These are phyloP conservation scores for Tenebrosternarchus preto DNA, from an alignment of 2,113 vertebrate species.

Conservation along the genomic window DNA sequence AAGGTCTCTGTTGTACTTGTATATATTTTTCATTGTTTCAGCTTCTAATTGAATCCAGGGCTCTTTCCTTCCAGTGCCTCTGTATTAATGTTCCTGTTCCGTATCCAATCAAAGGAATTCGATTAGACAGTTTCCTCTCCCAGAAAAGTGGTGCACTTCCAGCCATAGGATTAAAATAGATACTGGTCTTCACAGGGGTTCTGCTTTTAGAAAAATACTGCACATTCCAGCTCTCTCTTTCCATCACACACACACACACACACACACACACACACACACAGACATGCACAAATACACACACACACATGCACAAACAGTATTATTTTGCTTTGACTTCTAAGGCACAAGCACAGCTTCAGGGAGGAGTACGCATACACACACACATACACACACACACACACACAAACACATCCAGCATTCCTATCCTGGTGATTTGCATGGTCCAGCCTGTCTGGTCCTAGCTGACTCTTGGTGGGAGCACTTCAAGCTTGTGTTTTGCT, in stretches of 20 bases:
- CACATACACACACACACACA: not conserved
- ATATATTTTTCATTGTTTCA: constrained; percentile 5
- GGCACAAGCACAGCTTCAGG: no score
- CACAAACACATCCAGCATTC: not conserved
- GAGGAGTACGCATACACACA: constrained; percentile 2
- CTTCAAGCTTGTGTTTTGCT: not conserved
- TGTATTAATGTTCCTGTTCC: constrained; percentile 53
- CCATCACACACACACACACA: not conserved
- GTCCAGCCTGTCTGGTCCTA: not conserved
- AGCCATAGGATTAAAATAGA: constrained; percentile 24
- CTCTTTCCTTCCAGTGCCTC: constrained; percentile 6
- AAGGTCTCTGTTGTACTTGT: not conserved
- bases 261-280: not conserved
- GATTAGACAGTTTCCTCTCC: constrained; percentile 29
- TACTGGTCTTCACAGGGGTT: not conserved
- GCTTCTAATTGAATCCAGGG: constrained; percentile 48
- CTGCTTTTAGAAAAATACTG: no score
- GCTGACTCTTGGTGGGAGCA: not conserved
- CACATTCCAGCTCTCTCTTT: not conserved
- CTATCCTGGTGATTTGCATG: not conserved
- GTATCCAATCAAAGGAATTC: constrained; percentile 51
- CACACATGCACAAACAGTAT: not conserved
- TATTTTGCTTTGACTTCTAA: no score
- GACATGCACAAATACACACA: not conserved
- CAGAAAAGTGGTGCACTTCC: not conserved